Evolutionary conservation across 2,888 invertebrate species (phyloP).

Genomic region (Sepioteuthis lessoniana): DNA sequence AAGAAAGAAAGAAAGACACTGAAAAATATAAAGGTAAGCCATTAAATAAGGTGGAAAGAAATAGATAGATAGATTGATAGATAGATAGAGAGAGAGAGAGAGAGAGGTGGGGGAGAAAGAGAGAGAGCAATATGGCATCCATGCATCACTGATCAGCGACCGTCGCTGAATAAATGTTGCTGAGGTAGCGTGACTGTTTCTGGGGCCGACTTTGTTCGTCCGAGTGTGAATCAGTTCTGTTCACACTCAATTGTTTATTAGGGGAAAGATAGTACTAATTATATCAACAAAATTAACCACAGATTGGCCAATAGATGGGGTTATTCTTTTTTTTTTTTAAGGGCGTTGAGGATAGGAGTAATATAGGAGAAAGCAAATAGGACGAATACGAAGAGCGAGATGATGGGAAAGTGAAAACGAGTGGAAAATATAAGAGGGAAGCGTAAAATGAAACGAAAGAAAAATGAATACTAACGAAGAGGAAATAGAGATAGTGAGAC

Average conservation of each 20-base stretch:
- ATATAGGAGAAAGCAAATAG: too few species aligned
- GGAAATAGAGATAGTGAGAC: too few species aligned
- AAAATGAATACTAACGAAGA: too few species aligned
- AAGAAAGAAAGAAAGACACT: neutral
- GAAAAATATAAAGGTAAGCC: neutral
- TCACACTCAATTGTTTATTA: constrained; percentile 20
- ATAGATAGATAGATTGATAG: too few species aligned
- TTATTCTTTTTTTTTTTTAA: too few species aligned
- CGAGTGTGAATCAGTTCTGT: constrained; percentile 12
- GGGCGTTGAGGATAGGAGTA: too few species aligned
- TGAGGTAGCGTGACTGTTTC: neutral
- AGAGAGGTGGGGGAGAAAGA: too few species aligned
- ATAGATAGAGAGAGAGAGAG: too few species aligned
- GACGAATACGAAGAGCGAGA: too few species aligned
- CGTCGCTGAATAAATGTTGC: neutral
- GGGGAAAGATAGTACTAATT: neutral
- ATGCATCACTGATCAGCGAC: neutral
- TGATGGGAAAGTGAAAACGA: too few species aligned
- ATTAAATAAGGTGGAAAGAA: neutral
- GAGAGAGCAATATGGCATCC: neutral
- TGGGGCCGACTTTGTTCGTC: neutral
- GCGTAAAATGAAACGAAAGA: too few species aligned
- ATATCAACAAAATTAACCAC: constrained; percentile 14
- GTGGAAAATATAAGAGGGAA: too few species aligned
- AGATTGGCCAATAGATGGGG: neutral